Base-by-base conservation (phyloP, 2,888 invertebrate genomes). In the Spicauda simplicius region DNA sequence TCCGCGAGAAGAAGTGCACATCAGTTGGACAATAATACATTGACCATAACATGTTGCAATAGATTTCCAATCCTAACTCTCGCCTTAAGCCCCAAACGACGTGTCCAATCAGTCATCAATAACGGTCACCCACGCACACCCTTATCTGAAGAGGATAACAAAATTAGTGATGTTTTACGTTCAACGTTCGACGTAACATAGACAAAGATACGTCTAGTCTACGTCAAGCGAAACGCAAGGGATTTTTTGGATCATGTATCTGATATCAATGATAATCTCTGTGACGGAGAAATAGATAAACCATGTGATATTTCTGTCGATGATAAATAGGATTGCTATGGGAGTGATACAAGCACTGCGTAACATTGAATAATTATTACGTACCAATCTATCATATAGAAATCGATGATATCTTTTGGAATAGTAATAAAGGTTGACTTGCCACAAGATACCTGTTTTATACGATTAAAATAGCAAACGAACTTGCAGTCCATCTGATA, bases 261-360 rank as follows among this genome's bases (percentile, higher is more conserved):
- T 50, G 48, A 48, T 55, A 63, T 55, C 48, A 10, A 19, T 20
- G 57, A 50, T 19, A 52, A 37, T 16, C 19, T 25, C 10, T 14
- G 30, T 64, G 63, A 64, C 57, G 64, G 48, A 37, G 48, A n/a
- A 50, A 19, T 52, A 64, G 41, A 37, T n/a, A 56, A 50, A 57
- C 48, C 50, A 64, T 37, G 57, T 64, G 57, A 57, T 64, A 57
- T 64, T 52, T 52, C 33, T 53, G 52, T 19, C 60, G 41, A 64
- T 52, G 64, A 57, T 14, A 20, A 52, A 57, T 33, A 19, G 14
- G 18, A 18, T 56, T n/a, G 20, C 20, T 52, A 19, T 52, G 33
- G 33, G 12, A 60, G 12, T 12, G 16, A 8, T 12, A 37, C 45
- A 50, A 59, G 4, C 14, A 20, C n/a, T 50, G 50, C 50, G 10